These are phyloP conservation scores for Chlorospingus semifuscus DNA, from an alignment of 2,797 vertebrate genomes.

Conservation along the genomic window DNA sequence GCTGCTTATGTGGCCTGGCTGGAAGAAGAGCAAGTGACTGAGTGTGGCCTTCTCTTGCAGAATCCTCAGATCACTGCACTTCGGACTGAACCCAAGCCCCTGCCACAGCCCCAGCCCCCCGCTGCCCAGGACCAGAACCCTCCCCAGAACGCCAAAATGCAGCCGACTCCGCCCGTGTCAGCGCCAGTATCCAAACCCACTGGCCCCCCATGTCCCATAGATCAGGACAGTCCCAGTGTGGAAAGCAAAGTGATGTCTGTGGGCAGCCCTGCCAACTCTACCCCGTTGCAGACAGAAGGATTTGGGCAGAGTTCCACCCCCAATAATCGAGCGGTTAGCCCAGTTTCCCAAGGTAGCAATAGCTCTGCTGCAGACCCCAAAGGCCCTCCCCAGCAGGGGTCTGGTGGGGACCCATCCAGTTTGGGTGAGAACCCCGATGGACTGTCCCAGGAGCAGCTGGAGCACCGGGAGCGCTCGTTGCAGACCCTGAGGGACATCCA, in stretches of 20 bases:
- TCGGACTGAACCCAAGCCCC: constrained; percentile 87
- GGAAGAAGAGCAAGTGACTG: not conserved
- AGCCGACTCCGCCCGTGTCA: constrained; percentile 84
- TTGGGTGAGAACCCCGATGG: constrained; percentile 97
- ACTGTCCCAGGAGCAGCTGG: constrained; percentile 91
- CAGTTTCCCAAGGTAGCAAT: constrained; percentile 84
- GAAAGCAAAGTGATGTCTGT: constrained; percentile 91
- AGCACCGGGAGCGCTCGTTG: constrained; percentile 82
- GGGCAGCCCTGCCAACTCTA: constrained; percentile 85
- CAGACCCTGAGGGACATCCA: constrained; percentile 94
- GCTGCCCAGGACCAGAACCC: constrained; percentile 89
- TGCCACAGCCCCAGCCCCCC: constrained; percentile 74
- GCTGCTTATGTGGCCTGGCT: not conserved
- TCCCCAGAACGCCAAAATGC: constrained; percentile 89
- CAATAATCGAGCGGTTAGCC: constrained; percentile 86
- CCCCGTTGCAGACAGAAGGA: constrained; percentile 78
- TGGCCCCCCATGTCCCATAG: constrained; percentile 77
- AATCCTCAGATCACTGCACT: constrained; percentile 89
- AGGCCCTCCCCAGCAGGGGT: constrained; percentile 79
- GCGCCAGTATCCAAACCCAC: constrained; percentile 84
- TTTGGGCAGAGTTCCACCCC: constrained; percentile 82
- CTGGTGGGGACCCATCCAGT: constrained; percentile 85
- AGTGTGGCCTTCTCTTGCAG: constrained; percentile 73
- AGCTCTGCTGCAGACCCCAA: constrained; percentile 82
- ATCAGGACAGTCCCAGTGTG: constrained; percentile 85